Percentiles rank a stretch among this genome's conserved stretches.
Evolutionary conservation across 2,113 vertebrate genomes (phyloP).

Genomic region (Tinamus guttatus): DNA sequence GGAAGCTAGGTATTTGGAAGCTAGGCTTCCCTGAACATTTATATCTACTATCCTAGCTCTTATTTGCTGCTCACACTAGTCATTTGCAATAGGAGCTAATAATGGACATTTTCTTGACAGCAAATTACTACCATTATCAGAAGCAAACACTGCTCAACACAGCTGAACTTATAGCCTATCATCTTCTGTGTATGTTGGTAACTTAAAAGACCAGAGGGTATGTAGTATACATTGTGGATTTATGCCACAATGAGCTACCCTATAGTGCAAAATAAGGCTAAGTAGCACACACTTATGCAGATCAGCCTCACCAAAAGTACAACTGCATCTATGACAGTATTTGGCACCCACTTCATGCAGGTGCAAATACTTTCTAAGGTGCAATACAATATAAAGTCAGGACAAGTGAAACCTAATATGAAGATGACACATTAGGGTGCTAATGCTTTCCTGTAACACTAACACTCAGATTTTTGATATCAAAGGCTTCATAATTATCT

Average conservation of each 20-base stretch:
- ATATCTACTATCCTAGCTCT: not conserved
- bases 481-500: not conserved
- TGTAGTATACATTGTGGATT: not conserved
- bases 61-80: not conserved
- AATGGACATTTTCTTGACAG: constrained; percentile 18
- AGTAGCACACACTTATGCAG: not conserved
- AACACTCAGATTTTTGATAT: not conserved
- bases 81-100: not conserved
- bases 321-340: not conserved
- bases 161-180: not conserved
- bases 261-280: not conserved
- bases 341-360: not conserved
- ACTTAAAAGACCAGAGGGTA: not conserved
- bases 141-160: not conserved
- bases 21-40: not conserved
- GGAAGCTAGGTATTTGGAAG: not conserved
- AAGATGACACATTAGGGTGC: not conserved
- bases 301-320: not conserved
- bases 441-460: not conserved
- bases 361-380: not conserved
- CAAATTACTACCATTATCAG: constrained; percentile 3
- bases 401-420: not conserved
- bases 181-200: not conserved
- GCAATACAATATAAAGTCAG: not conserved
- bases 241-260: not conserved